Evolutionary conservation across 2,113 vertebrate species (phyloP).

Genomic region (Malurus elegans): DNA sequence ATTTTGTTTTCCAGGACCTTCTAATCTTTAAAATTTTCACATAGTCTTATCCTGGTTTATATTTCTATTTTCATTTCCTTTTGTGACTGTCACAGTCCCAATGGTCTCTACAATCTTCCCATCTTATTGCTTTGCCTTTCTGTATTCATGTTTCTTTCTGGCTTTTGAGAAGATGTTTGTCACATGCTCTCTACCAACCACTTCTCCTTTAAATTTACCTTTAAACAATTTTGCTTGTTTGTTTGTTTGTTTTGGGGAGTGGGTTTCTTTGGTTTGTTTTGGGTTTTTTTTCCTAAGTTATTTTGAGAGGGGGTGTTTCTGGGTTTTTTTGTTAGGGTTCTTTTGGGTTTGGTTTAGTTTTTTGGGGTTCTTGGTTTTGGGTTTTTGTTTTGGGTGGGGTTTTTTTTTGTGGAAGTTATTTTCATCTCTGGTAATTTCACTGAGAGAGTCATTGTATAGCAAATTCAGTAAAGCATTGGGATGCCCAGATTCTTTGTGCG

Average conservation of each 20-base stretch:
- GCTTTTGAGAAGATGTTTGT: not conserved
- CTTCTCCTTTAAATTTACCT: not conserved
- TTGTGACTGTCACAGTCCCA: not conserved
- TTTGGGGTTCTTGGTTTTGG: too few species aligned
- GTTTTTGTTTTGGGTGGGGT: not conserved
- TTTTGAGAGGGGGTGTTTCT: not conserved
- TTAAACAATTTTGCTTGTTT: not conserved
- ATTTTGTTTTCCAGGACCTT: not conserved
- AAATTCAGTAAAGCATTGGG: not conserved
- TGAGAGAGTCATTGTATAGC: fast-evolving
- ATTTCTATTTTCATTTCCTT: not conserved
- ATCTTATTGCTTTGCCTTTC: not conserved
- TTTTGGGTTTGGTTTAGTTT: not conserved
- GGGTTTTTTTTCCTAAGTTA: not conserved
- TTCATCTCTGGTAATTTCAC: not conserved
- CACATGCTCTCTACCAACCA: not conserved
- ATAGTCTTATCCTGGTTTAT: not conserved
- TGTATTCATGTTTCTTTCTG: not conserved
- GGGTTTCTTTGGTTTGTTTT: not conserved
- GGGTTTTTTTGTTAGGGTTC: not conserved
- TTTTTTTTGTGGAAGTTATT: not conserved
- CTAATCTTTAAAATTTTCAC: not conserved
- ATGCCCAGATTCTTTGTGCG: not conserved
- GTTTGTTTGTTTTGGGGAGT: not conserved
- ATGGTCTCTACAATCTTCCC: not conserved